Evolutionary conservation across 1,140 invertebrate species (phyloP), one percentile per base, ranked within the genome.

Genomic region (Nasonia longicornis): DNA sequence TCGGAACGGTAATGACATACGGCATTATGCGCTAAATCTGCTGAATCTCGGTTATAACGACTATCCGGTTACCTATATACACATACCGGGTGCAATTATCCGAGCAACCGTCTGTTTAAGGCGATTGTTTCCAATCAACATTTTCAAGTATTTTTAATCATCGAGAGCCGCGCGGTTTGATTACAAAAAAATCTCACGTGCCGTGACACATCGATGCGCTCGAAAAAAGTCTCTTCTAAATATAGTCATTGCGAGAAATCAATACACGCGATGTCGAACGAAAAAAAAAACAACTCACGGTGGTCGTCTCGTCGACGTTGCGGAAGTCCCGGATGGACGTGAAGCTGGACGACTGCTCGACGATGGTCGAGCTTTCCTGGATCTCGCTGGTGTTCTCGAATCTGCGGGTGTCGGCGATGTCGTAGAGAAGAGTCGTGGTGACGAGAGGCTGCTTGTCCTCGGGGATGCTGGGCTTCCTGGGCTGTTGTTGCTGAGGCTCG

Each of bases 271-370:
- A 16, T 16, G 2, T 2, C 52, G 52, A 58, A 6, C 3, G 7
- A 58, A 58, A 58, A 58, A 3, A 58, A 58, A 4, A 71, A 10
- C 48, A 26, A 81, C 79, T 81, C 66, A 81, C 79, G 26, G 11
- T 81, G 85, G n/a, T 84, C 72, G 79, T 87, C 87, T 88, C 86
- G 35, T 81, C 73, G 26, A 87, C 79, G 35, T 87, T 82, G 64
- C 85, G 83, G 7, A 86, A 81, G 63, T 90, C 88, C 75, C 87
- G 85, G 63, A 87, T 81, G 38, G 87, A 85, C 6, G 87, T 87
- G 77, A 88, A 87, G 82, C 86, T 88, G 8, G 88, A 86, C 7
- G 88, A 87, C 20, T 87, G 86, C 78, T 89, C 87, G 77, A 89
- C 80, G n/a, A 84, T 84, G 70, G 86, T 88, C 7, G 88, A 87